A percentile compares a stretch with the other conserved stretches of the same genome.
Evolutionary conservation across 2,113 vertebrate species (phyloP).

Genomic region (Sinosuthora webbiana): DNA sequence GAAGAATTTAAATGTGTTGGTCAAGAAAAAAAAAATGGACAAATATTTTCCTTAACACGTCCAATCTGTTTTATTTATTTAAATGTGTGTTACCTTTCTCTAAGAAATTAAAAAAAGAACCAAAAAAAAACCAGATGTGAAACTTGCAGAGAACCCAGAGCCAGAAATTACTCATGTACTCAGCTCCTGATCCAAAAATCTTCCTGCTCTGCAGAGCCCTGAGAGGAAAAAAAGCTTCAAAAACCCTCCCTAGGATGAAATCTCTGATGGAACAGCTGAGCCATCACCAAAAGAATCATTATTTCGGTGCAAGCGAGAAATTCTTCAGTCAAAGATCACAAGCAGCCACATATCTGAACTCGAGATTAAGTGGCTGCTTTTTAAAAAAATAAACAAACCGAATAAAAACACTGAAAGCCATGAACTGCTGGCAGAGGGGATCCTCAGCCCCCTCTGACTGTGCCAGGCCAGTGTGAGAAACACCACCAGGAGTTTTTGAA

Average conservation of each 20-base stretch:
- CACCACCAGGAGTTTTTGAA: background rate
- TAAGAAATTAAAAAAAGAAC: background rate
- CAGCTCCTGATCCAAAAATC: background rate
- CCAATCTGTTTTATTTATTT: background rate
- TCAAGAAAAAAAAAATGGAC: background rate
- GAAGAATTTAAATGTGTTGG: background rate
- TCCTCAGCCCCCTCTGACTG: background rate
- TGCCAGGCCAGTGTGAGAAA: background rate
- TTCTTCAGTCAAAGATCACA: background rate
- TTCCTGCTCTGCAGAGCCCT: background rate
- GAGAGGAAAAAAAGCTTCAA: background rate
- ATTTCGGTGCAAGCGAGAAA: background rate
- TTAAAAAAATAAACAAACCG: background rate
- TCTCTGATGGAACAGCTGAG: background rate
- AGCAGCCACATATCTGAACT: background rate
- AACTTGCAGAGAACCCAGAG: background rate
- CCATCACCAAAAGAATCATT: background rate
- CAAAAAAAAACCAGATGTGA: background rate
- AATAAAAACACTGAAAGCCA: background rate
- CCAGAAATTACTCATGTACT: background rate
- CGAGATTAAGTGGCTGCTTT: background rate
- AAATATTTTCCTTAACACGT: background rate
- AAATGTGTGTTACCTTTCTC: background rate
- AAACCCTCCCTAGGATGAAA: background rate
- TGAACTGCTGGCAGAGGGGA: background rate